Evolutionary conservation across 2,888 invertebrate genomes (phyloP), one percentile per base, ranked within the genome.

Genomic region (Brachyopa scutellaris): DNA sequence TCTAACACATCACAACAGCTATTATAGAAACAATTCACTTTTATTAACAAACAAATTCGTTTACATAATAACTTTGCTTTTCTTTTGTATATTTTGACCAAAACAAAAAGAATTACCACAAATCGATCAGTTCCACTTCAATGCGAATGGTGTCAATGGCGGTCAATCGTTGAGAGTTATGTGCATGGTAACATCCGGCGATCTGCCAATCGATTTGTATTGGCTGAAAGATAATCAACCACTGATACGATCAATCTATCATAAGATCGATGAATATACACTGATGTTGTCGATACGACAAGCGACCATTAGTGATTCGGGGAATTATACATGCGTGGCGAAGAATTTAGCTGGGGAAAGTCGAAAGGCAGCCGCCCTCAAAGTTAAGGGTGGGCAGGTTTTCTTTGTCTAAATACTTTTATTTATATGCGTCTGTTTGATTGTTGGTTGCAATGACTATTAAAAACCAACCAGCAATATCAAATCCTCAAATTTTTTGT

Each of bases 111-210:
- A 92, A 85, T 85, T 90, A 51, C 92, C 92, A 42, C 90, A 92
- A 87, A 91, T 93, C 85, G 92, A 92, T 84, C 92, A 92, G 82
- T 92, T 92, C 86, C 88, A 89, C 85, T 92, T 92, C 85, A 91
- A 92, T 88, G 86, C 88, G 49, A 91, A 90, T 80, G 92, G 92
- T 64, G 90, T 92, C 38, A 92, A 91, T 86, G 92, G 92, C 76
- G 92, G 92, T 47, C 91, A 91, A 85, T 91, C 92, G 61, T 90
- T 91, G 23, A 90, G 92, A 84, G 89, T 92, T 49, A 90, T 92
- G 88, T 95, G 95, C 90, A 94, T 94, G 85, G 93, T 94, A 85
- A 92, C 93, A 84, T 93, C 94, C 86, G 96, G 97, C 82, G 96
- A 97, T 91, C 92, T 95, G 86, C 96, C 96, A 55, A 92, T 97